Percentiles rank a stretch among this genome's conserved stretches.
phyloP scores from a whole-genome alignment of 1,140 invertebrate genomes.

The Calephelis virginiensis region DNA sequence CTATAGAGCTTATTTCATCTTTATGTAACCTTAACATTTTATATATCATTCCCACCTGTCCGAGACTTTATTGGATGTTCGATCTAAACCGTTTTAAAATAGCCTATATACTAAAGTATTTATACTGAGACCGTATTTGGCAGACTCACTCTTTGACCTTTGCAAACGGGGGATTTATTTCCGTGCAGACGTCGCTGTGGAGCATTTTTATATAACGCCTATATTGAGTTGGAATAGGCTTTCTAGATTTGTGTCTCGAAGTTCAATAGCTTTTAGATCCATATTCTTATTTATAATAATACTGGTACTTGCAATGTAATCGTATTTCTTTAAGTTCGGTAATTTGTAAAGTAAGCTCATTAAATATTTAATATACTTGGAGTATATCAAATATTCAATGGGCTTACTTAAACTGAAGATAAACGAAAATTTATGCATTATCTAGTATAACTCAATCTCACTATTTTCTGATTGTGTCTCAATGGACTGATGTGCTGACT shows the following conservation, averaged over 20 bases:
- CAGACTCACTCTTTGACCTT: constrained; percentile 26
- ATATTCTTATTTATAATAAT: background rate
- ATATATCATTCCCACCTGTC: constrained; percentile 4
- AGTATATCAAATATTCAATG: no score
- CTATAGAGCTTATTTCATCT: background rate
- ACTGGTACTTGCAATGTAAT: no score
- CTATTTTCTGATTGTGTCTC: no score
- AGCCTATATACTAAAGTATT: constrained; percentile 24
- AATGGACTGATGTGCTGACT: no score
- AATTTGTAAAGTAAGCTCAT: no score
- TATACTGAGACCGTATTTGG: constrained; percentile 27
- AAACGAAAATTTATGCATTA: no score
- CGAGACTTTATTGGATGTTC: constrained; percentile 13
- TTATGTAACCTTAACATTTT: constrained; percentile 1
- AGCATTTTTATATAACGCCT: constrained; percentile 18
- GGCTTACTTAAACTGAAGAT: no score
- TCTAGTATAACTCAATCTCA: no score
- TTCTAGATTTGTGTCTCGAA: constrained; percentile 3
- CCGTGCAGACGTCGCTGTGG: constrained; percentile 22
- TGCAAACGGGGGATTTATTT: constrained; percentile 30
- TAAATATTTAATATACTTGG: no score
- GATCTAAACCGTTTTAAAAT: constrained; percentile 21
- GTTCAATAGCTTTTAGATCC: constrained; percentile 4
- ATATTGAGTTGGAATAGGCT: constrained; percentile 18
- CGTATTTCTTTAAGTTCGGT: no score